Evolutionary conservation across 2,113 vertebrate species (phyloP).

Genomic region (Camelus bactrianus): DNA sequence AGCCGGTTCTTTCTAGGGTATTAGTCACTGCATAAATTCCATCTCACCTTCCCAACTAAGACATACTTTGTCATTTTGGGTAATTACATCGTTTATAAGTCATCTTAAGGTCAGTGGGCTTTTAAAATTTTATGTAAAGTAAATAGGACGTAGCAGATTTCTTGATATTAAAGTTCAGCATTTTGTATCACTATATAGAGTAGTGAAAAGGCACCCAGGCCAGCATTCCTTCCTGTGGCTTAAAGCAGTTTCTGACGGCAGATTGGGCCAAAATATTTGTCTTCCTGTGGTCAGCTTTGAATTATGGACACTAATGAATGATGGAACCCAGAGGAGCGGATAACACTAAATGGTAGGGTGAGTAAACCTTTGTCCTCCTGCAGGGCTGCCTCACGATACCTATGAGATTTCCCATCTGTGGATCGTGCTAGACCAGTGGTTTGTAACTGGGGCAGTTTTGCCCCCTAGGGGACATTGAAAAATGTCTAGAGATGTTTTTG

Average conservation of each 20-base stretch:
- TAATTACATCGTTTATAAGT: background rate
- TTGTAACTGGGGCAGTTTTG: slow-evolving; percentile 24
- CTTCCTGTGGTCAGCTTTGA: slow-evolving; percentile 7
- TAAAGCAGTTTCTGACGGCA: slow-evolving; percentile 24
- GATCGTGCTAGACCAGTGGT: slow-evolving; percentile 9
- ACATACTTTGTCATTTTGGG: slow-evolving; percentile 3
- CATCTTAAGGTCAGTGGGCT: background rate
- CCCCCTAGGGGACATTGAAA: background rate
- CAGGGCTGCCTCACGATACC: background rate
- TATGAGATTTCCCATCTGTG: background rate
- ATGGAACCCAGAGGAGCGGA: background rate
- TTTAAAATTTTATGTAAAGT: background rate
- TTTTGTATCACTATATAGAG: background rate
- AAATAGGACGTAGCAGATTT: background rate
- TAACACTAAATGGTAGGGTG: background rate
- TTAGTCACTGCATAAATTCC: slow-evolving; percentile 21
- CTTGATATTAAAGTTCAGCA: background rate
- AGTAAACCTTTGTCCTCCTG: background rate
- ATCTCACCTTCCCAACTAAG: background rate
- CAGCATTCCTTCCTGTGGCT: slow-evolving; percentile 16
- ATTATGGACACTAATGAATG: background rate
- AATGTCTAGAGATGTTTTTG: slow-evolving; percentile 40
- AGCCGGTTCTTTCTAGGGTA: background rate
- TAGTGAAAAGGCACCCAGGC: background rate
- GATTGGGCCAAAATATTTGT: background rate